Conservation (phyloP, 1,140 invertebrate species). For the Neotoxoptera formosana region DNA sequence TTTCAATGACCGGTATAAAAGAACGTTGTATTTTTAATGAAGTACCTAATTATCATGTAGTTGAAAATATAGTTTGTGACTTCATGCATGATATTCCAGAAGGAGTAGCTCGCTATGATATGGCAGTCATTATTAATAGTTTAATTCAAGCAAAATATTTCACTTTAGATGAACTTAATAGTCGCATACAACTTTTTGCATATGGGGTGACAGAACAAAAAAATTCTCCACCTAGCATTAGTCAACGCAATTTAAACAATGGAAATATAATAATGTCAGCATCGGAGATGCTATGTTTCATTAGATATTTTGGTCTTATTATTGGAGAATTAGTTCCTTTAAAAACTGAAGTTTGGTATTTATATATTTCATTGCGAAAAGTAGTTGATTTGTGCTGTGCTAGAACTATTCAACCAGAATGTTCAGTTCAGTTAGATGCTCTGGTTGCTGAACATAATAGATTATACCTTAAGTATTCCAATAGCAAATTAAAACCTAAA, state of each 20-base stretch:
- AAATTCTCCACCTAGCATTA: neutral
- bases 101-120: neutral
- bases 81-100: constrained; percentile 3
- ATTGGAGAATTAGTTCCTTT: neutral
- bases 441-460: neutral
- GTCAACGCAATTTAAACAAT: neutral
- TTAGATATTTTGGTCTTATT: neutral
- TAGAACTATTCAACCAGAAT: neutral
- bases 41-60: neutral
- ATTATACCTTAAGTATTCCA: neutral
- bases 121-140: neutral
- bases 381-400: neutral
- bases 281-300: too few species aligned
- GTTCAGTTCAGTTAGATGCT: neutral
- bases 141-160: neutral
- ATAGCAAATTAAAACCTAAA: neutral
- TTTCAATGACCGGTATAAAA: neutral
- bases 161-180: neutral
- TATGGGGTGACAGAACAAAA: neutral
- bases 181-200: neutral
- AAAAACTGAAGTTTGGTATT: neutral
- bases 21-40: neutral
- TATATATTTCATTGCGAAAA: neutral
- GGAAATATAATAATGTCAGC: neutral
- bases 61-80: neutral